These are phyloP conservation scores for Saxicola maurus DNA, from an alignment of 2,797 vertebrate genomes.

Conservation along the genomic window DNA sequence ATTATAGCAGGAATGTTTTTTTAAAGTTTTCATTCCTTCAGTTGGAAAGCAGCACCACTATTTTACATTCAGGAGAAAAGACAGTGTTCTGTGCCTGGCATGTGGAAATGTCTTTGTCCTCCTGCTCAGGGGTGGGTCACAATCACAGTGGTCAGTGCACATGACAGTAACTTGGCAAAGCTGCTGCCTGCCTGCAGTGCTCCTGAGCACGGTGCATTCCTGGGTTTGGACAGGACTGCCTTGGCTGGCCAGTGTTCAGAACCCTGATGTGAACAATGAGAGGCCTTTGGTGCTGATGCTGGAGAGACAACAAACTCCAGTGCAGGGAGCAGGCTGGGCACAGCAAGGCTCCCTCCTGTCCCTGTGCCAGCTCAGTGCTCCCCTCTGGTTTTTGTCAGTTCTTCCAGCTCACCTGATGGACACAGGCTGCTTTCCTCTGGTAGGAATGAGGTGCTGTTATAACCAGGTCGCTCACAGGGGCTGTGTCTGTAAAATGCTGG, in stretches of 20 bases:
- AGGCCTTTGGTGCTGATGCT: neutral
- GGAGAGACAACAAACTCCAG: neutral
- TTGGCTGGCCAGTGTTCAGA: neutral
- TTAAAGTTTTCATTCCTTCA: neutral
- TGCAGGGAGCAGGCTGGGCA: neutral
- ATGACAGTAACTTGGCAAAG: neutral
- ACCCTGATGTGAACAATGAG: neutral
- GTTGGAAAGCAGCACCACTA: neutral
- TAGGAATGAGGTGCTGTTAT: neutral
- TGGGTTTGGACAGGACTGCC: neutral
- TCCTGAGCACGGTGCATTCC: accelerated
- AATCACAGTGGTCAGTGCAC: neutral
- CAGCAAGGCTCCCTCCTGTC: neutral
- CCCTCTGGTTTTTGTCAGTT: neutral
- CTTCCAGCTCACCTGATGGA: neutral
- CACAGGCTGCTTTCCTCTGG: neutral
- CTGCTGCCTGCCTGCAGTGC: neutral
- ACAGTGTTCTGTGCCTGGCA: neutral
- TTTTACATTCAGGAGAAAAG: neutral
- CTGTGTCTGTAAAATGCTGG: neutral
- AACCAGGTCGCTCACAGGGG: accelerated
- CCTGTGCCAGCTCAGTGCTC: neutral
- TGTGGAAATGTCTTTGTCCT: neutral
- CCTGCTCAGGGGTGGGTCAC: accelerated
- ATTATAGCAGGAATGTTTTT: neutral